Conservation (phyloP, 2,113 vertebrate species). For the Eulemur macaco region DNA sequence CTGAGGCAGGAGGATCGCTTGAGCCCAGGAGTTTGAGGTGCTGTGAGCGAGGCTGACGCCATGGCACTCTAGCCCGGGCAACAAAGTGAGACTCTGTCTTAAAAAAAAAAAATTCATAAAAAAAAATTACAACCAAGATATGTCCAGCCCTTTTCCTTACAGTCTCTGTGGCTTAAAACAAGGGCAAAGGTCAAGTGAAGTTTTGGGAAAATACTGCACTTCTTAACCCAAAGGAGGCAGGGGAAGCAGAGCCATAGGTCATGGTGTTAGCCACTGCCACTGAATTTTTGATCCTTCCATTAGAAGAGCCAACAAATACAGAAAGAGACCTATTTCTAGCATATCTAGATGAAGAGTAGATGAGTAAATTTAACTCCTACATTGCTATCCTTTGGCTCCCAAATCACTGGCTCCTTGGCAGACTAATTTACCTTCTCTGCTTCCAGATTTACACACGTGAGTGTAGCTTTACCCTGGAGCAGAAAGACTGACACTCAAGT, state of each 20-base stretch:
- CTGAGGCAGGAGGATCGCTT: too few species aligned
- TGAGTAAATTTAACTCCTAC: conserved; percentile 34
- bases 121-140: not conserved
- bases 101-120: too few species aligned
- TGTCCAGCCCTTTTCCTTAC: not conserved
- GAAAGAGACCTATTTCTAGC: conserved; percentile 22
- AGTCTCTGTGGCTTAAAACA: conserved; percentile 17
- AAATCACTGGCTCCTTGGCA: not conserved
- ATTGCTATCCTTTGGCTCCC: conserved; percentile 21
- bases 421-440: not conserved
- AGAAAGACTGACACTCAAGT: conserved; percentile 19
- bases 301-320: conserved; percentile 35
- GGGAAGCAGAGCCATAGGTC: not conserved
- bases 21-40: too few species aligned
- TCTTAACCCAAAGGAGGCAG: conserved; percentile 30
- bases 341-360: not conserved
- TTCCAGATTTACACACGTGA: not conserved
- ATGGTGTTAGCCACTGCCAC: not conserved
- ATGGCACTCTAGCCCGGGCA: too few species aligned
- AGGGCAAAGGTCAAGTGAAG: not conserved
- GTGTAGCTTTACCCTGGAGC: not conserved
- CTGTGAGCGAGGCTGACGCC: too few species aligned
- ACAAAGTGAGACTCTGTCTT: too few species aligned
- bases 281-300: conserved; percentile 37
- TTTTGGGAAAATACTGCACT: conserved; percentile 40